Conservation (phyloP, 37 sponge, comb jelly and placozoan species). For the Ephydatia muelleri region DNA sequence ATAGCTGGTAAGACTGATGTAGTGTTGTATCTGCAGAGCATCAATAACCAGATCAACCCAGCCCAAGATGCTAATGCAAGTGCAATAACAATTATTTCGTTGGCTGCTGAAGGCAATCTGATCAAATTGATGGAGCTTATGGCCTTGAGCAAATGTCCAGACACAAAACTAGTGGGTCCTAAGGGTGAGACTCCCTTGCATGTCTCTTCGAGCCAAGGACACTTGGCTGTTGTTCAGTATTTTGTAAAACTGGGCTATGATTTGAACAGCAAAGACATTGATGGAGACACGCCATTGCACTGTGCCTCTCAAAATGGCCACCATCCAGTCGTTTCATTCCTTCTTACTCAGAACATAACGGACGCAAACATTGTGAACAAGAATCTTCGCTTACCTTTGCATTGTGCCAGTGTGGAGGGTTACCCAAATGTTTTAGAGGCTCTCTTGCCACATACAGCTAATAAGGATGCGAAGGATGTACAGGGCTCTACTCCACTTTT, state of each 20-base stretch:
- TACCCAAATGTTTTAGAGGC: background rate
- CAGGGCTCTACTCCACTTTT: too few species aligned
- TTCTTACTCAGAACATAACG: background rate
- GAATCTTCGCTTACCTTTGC: background rate
- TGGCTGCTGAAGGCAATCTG: constrained; percentile 40
- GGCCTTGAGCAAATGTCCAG: background rate
- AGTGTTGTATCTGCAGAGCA: constrained; percentile 31
- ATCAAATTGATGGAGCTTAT: constrained; percentile 8
- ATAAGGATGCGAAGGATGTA: too few species aligned
- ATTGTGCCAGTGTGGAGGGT: background rate
- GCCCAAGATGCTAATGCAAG: background rate
- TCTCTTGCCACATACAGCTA: too few species aligned
- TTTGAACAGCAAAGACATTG: constrained; percentile 16
- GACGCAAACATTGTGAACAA: constrained; percentile 13
- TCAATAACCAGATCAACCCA: background rate
- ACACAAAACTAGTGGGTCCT: background rate
- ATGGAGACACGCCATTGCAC: constrained; percentile 45
- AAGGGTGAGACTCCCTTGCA: constrained; percentile 38
- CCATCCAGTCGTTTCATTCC: constrained; percentile 12
- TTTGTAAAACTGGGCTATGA: constrained; percentile 19
- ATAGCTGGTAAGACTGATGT: constrained; percentile 42
- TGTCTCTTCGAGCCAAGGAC: constrained; percentile 19
- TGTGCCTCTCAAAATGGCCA: constrained; percentile 42
- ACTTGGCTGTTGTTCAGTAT: constrained; percentile 45
- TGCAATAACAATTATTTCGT: constrained; percentile 9